Conservation (phyloP, 2,113 vertebrate genomes). For the Serinus canaria region DNA sequence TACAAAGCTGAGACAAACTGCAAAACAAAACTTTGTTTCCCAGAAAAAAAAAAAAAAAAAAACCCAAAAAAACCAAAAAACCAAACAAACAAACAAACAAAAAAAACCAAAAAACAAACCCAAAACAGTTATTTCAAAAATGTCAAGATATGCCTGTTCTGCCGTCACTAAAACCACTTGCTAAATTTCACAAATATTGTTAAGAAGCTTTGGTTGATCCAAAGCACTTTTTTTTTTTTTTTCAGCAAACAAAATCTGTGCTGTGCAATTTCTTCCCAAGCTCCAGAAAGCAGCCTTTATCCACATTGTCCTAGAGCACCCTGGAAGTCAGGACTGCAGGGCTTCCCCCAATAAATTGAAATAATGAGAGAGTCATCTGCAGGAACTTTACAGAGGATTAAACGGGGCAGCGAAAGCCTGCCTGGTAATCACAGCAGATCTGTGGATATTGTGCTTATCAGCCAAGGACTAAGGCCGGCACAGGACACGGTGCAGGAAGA, state of each 20-base stretch:
- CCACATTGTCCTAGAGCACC: not conserved
- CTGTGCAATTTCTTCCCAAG: not conserved
- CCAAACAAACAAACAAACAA: not conserved
- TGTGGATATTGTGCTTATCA: not conserved
- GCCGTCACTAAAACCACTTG: not conserved
- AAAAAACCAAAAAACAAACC: not conserved
- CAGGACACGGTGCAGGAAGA: not conserved
- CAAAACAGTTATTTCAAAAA: not conserved
- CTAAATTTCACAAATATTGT: not conserved
- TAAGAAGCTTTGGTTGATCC: not conserved
- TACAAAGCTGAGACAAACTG: slow-evolving; percentile 10
- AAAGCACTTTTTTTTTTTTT: not conserved
- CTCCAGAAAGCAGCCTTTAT: not conserved
- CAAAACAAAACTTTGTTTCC: not conserved
- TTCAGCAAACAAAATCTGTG: not conserved
- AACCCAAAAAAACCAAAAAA: not conserved
- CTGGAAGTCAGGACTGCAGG: not conserved
- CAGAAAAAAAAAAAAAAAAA: not conserved
- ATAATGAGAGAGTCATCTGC: not conserved
- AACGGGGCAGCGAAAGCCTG: not conserved
- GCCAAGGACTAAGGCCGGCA: not conserved
- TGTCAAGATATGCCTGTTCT: not conserved
- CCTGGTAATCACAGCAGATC: not conserved
- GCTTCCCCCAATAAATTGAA: not conserved
- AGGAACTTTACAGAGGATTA: not conserved